phyloP scores from a whole-genome alignment of 2,888 invertebrate genomes.

The Hydroisotoma schaefferi region DNA sequence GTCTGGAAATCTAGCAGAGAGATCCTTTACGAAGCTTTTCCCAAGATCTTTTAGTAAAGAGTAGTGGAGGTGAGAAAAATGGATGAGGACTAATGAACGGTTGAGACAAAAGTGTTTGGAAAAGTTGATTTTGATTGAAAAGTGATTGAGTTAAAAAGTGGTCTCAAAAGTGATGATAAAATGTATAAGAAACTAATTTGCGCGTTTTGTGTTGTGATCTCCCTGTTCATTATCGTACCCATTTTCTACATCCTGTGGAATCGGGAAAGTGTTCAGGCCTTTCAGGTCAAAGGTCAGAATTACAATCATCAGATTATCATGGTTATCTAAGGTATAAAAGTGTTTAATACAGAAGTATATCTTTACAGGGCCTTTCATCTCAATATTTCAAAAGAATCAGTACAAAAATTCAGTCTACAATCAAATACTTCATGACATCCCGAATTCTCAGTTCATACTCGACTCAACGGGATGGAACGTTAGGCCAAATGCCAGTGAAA shows the following conservation, averaged over 20 bases:
- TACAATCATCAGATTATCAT: not conserved
- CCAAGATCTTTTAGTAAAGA: not conserved
- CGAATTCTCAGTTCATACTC: conserved; percentile 10
- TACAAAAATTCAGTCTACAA: not conserved
- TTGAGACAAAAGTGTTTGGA: not conserved
- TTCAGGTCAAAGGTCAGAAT: conserved; percentile 24
- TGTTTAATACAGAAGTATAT: not conserved
- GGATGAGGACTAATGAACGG: not conserved
- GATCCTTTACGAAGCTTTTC: too few relatives aligned
- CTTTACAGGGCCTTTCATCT: not conserved
- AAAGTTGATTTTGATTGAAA: not conserved
- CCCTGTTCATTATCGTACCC: conserved; percentile 22
- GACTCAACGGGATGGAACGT: conserved; percentile 3
- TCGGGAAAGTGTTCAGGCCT: too few relatives aligned
- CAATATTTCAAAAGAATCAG: not conserved
- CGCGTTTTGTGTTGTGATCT: conserved; percentile 29
- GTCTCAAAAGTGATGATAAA: conserved; percentile 7
- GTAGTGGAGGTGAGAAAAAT: not conserved
- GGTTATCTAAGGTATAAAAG: not conserved
- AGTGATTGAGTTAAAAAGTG: not conserved
- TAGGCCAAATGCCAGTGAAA: not conserved
- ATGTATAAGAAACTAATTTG: conserved; percentile 38
- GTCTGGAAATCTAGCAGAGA: too few relatives aligned
- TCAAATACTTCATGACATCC: conserved; percentile 2
- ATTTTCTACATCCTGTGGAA: conserved; percentile 22